phyloP scores from a whole-genome alignment of 92 coral and sea anemone genomes.

The Diadumene lineata region DNA sequence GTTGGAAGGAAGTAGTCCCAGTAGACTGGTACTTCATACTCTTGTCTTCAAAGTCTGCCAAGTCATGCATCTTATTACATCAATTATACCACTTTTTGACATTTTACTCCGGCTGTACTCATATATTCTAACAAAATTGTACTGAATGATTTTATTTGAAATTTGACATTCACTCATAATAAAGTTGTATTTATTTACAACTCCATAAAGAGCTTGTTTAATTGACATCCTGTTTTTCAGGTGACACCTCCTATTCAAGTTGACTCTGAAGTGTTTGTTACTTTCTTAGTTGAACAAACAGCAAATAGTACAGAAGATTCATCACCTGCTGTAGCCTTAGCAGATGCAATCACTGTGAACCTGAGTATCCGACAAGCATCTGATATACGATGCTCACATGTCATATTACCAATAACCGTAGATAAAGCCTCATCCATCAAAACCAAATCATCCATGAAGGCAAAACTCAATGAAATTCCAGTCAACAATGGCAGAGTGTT shows the following conservation, averaged over 20 bases:
- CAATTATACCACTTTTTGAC: too few relatives aligned
- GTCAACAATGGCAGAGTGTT: constrained; percentile 50
- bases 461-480: constrained; percentile 45
- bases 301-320: constrained; percentile 10
- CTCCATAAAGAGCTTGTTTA: too few relatives aligned
- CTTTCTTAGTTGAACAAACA: constrained; percentile 61
- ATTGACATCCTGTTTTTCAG: constrained; percentile 31
- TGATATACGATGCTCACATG: constrained; percentile 75
- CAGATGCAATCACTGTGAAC: constrained; percentile 75
- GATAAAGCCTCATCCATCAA: constrained; percentile 31
- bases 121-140: too few relatives aligned
- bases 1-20: too few relatives aligned
- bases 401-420: constrained; percentile 43
- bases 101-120: too few relatives aligned
- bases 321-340: constrained; percentile 43
- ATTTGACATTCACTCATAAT: too few relatives aligned
- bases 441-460: constrained; percentile 47
- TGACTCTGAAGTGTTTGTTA: constrained; percentile 75
- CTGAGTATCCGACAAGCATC: constrained; percentile 82
- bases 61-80: too few relatives aligned
- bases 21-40: too few relatives aligned
- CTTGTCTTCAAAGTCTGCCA: neutral
- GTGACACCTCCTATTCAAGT: constrained; percentile 91
- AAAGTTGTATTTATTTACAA: too few relatives aligned
- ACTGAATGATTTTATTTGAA: too few relatives aligned